Base-by-base conservation (phyloP, 1,140 invertebrate species). In the Paracyclopina nana region DNA sequence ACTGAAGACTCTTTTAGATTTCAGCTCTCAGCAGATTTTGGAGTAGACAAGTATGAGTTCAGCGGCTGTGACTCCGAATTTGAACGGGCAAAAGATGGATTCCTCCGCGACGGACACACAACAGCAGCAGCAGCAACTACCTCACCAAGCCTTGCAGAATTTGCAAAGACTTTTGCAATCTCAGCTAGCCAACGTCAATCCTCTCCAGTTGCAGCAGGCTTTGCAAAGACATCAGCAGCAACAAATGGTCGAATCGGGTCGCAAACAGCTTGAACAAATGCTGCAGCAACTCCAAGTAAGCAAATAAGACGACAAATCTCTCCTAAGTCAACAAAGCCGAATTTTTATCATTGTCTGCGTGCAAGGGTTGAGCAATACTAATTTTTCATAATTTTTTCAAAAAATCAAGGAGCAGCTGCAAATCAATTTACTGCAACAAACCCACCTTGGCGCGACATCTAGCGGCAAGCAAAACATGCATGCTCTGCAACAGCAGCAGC, bases 361-460 rank as follows among this genome's bases (percentile, higher is more conserved):
- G 5, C 34, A 38, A 31, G n/a, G n/a, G n/a, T n/a, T n/a, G n/a
- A n/a, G n/a, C n/a, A n/a, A n/a, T n/a, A n/a, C n/a, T n/a, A n/a
- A n/a, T n/a, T n/a, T n/a, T n/a, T n/a, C n/a, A n/a, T n/a, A n/a
- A n/a, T n/a, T n/a, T n/a, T n/a, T 31, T 38, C 34, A 5, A 16
- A 38, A 4, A 24, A 24, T 48, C 16, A 8, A 48, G 45, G 45
- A 48, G 27, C 45, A 48, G 28, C 27, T 25, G 16, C 45, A 48
- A 29, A 48, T 48, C 20, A 48, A 48, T 14, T 20, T 48, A 2
- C 45, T 48, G 3, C 45, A 48, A 30, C 45, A 48, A 27, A 48
- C n/a, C 25, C 42, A 18, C 24, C 24, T 44, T 6, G 42, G 42
- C 16, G n/a, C n/a, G n/a, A n/a, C n/a, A n/a, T n/a, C n/a, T n/a